Conservation (phyloP, 1,140 invertebrate genomes). For the Rhopalosiphum padi region DNA sequence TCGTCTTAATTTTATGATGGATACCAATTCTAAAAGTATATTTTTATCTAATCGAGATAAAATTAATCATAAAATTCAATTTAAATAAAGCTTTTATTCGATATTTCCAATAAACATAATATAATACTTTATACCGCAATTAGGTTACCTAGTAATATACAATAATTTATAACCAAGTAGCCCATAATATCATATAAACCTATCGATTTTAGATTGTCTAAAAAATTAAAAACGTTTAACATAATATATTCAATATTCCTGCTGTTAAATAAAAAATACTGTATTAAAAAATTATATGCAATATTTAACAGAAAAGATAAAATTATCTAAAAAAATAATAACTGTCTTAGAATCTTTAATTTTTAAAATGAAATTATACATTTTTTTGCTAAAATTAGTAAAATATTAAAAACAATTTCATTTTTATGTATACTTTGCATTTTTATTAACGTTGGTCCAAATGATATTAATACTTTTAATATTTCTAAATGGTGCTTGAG, state of each 20-base stretch:
- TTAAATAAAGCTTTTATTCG: not conserved
- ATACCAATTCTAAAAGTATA: not conserved
- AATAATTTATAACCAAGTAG: not conserved
- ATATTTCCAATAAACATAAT: not conserved
- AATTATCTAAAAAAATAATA: not conserved
- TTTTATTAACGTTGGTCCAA: not conserved
- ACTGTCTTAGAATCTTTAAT: not conserved
- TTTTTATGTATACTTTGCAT: no score
- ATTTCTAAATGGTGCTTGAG: not conserved
- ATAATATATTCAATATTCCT: not conserved
- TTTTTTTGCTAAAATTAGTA: not conserved
- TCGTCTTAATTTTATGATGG: not conserved
- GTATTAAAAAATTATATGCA: not conserved
- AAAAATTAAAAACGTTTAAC: not conserved
- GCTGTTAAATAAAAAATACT: not conserved
- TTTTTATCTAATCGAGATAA: not conserved
- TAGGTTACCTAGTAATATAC: not conserved
- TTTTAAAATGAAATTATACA: no score
- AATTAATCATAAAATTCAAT: not conserved
- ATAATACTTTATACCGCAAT: not conserved
- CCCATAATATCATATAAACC: no score
- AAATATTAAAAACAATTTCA: not conserved
- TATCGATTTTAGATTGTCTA: not conserved
- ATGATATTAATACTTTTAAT: not conserved
- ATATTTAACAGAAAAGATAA: not conserved